Percentiles rank a stretch among this genome's conserved stretches.
These are phyloP conservation scores for Elachura formosa DNA, from an alignment of 2,113 vertebrate genomes.

Conservation along the genomic window DNA sequence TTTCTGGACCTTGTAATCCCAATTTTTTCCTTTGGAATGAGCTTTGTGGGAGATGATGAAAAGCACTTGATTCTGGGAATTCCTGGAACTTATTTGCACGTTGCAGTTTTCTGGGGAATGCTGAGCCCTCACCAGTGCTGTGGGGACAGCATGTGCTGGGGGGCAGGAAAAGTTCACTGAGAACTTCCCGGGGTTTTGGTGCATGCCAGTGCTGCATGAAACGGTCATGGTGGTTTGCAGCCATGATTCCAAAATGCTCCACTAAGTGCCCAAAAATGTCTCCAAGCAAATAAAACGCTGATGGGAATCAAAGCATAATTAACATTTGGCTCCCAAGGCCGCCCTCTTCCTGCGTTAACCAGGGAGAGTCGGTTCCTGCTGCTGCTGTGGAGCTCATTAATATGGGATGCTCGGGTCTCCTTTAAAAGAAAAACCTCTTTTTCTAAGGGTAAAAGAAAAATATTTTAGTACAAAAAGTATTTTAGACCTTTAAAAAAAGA, in stretches of 20 bases:
- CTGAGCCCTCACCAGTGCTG: not conserved
- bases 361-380: not conserved
- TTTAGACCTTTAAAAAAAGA: not conserved
- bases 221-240: slow-evolving; percentile 25
- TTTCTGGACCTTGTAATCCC: too few relatives aligned
- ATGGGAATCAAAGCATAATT: slow-evolving; percentile 32
- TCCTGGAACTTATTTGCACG: not conserved
- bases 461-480: not conserved
- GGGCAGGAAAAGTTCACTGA: not conserved
- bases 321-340: not conserved
- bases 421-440: not conserved
- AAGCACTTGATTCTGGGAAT: not conserved
- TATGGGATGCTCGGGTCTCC: not conserved
- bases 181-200: not conserved
- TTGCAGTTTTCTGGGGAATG: not conserved
- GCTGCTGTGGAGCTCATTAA: not conserved
- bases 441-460: not conserved
- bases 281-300: not conserved
- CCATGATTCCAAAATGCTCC: not conserved
- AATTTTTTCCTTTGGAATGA: not conserved
- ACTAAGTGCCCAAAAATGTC: slow-evolving; percentile 28
- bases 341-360: not conserved
- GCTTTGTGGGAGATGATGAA: not conserved
- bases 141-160: not conserved
- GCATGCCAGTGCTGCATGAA: not conserved